Base-by-base conservation (phyloP, 1,140 invertebrate species). In the Thaumatotibia leucotreta region DNA sequence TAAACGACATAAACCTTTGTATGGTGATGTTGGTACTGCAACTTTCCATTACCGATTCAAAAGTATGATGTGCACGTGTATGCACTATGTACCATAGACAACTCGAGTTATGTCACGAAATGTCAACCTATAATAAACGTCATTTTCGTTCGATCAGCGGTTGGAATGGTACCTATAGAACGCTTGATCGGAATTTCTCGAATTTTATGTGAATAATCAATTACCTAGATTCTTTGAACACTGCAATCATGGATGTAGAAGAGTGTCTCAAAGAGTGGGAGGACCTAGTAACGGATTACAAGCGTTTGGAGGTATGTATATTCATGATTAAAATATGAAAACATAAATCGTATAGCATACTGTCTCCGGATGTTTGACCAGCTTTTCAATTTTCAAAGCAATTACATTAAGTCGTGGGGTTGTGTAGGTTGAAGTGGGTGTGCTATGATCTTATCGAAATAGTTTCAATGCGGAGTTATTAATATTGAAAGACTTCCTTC, bases 231-330 rank as follows among this genome's bases (percentile, higher is more conserved):
- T 66, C 10, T 62, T 50, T 29, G n/a, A 62, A 27, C 29, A 32
- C 9, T 33, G 23, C 35, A 45, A 84, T 79, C 49, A 93, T 93
- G 93, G 92, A 93, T 70, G 80, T 86, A 58, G 92, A 93, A 66
- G 92, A 93, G 50, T 95, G 94, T 84, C 63, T 95, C 9, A 94
- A 96, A 83, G 95, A 96, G 71, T 97, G 95, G 95, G 93, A 95
- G 58, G 96, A 97, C 76, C 89, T 97, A 68, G 86, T 93, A n/a
- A 91, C 92, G 33, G 96, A 97, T 80, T 96, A 93, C 76, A 96
- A 95, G 86, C 92, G 93, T 50, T 90, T 96, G 17, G 95, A 96
- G 93, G 95, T 96, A 92, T 88, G 76, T 80, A 68, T 22, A 45
- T 63, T 14, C 10, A 27, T 31, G 11, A 14, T 27, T 58, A 58